Base-by-base conservation (phyloP, 1,140 invertebrate species). In the Zaprionus davidi region DNA sequence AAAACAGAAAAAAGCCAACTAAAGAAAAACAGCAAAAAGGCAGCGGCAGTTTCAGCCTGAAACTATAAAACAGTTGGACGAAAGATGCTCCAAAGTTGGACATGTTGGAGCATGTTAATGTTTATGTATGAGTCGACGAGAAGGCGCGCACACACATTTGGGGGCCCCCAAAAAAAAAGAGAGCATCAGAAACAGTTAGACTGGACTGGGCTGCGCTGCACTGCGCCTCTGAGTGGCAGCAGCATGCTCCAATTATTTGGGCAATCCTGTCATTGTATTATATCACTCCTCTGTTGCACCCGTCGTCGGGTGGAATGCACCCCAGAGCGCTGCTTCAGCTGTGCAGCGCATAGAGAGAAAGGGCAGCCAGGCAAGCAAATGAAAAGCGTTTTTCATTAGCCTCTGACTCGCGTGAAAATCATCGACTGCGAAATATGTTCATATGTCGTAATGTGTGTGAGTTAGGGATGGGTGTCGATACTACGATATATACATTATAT, bases 241-340 rank as follows among this genome's bases (percentile, higher is more conserved):
- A 71, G 84, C 81, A 87, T 87, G 84, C 84, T 87, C 84, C 85
- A 87, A 84, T 87, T 87, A 87, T 76, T 79, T 78, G 62, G 65
- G 73, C 80, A 75, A 38, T 75, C 72, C 72, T 88, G 84, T 87
- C 84, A 88, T 77, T 88, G 84, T 9, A 75, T 90, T 88, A 88
- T 84, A 87, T 87, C 84, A 88, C 46, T 58, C 51, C 46, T 58
- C 51, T 24, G 26, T 12, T 49, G 24, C 28, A 41, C 5, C 56
- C 24, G 46, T 7, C 53, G 59, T 55, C n/a, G 55, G 76, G 83
- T 86, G 87, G 80, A 86, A 86, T 80, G 83, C 73, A 80, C 79
- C 69, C 55, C 66, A 67, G 26, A 65, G 63, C 60, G 24, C 31
- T 58, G 24, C 20, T 62, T 20, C 28, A 73, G 38, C 64, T 76